Percentiles rank a stretch among this genome's conserved stretches.
Evolutionary conservation across 2,888 invertebrate species (phyloP).

Genomic region (Halictus ligatus): DNA sequence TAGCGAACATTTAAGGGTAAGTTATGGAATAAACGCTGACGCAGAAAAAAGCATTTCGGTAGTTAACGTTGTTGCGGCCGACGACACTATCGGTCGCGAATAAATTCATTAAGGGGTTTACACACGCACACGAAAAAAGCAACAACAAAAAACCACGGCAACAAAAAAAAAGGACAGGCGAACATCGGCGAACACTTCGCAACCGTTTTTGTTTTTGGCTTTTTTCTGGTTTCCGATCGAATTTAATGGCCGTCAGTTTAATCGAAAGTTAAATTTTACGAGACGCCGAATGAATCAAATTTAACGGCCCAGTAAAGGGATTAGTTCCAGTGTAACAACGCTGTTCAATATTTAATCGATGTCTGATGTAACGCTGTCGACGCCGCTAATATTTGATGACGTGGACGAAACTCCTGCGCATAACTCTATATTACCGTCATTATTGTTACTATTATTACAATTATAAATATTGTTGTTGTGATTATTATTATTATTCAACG

Average conservation of each 20-base stretch:
- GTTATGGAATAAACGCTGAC: slow-evolving; percentile 16
- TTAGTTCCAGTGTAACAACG: slow-evolving; percentile 41
- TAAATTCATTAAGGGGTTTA: slow-evolving; percentile 42
- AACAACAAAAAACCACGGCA: neutral
- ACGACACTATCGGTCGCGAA: slow-evolving; percentile 20
- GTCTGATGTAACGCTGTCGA: slow-evolving; percentile 32
- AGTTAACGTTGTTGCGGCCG: neutral
- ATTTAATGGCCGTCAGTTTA: slow-evolving; percentile 45
- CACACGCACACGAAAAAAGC: neutral
- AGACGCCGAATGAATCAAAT: slow-evolving; percentile 52
- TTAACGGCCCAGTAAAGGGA: slow-evolving; percentile 34
- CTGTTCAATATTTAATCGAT: slow-evolving; percentile 45
- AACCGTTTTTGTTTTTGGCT: slow-evolving; percentile 34
- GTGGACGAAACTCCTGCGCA: neutral
- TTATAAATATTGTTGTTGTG: neutral
- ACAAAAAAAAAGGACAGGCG: neutral
- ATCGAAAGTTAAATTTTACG: slow-evolving; percentile 60
- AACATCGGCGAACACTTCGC: slow-evolving; percentile 4
- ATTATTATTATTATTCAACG: neutral
- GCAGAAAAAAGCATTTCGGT: neutral
- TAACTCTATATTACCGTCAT: neutral
- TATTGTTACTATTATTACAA: neutral
- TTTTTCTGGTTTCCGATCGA: slow-evolving; percentile 28
- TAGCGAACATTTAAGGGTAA: slow-evolving; percentile 26
- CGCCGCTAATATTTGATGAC: slow-evolving; percentile 26